Evolutionary conservation across 1,140 invertebrate genomes (phyloP), one percentile per base, ranked within the genome.

Genomic region (Pseudomyrmex concolor): DNA sequence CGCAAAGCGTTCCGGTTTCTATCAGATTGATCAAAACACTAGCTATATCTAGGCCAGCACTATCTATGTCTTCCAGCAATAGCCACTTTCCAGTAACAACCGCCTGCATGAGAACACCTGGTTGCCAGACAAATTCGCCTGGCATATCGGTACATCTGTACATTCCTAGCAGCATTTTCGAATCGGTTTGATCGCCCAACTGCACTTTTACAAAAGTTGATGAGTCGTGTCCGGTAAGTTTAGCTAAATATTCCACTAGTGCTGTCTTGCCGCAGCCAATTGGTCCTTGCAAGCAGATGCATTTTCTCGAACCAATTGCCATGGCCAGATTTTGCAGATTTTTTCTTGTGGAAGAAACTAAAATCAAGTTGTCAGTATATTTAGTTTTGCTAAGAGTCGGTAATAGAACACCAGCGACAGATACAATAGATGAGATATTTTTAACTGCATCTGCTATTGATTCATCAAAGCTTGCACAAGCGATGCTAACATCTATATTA

Each of bases 111-210:
- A 99, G 93, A 71, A 98, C 96, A 59, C 99, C 99, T 8, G 99
- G 97, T 88, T 97, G 96, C 99, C 99, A 99, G 45, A 98, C 93
- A 95, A 99, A 99, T 94, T 99, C 98, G 54, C 99, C 99, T 4
- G 99, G 99, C 51, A 99, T 95, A 92, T 99, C 98, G 0, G 99
- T 99, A 92, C 99, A 99, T 86, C 97, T 95, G 94, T 99, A 99
- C 43, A 97, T 97, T 7, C 99, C 99, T 12, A 99, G 93, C 15
- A 99, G 92, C 95, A 98, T 97, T 94, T 99, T 98, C 67, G 98
- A 97, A 93, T 99, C 99, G n/a, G 98, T 99, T 94, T 99, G 98
- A 95, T 99, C 99, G 2, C 98, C 98, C 5, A 99, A 94, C 92
- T 99, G 99, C 45, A 99, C 96, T 94, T 97, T 98, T 62, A 97